Base-by-base conservation (phyloP, 2,888 invertebrate genomes). In the Metacarcinus magister region DNA sequence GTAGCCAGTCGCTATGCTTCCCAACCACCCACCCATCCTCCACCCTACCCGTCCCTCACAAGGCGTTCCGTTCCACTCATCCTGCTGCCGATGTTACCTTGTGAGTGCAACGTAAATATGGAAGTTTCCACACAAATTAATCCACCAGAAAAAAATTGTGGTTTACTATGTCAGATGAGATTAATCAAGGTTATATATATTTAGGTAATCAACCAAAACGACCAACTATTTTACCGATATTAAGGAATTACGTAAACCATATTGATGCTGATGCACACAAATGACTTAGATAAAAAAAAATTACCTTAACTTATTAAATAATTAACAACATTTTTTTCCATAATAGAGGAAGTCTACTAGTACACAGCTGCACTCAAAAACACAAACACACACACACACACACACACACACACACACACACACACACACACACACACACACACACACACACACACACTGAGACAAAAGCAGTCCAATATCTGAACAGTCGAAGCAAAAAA, bases 331-430 rank as follows among this genome's bases (percentile, higher is more conserved):
- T 28, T 75, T 10, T 19, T 75, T 28, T 75, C 28, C 23, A 75
- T 75, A 28, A 75, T 7, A 75, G 28, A 75, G 75, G 75, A 75
- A 75, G 7, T n/a, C n/a, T 75, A 75, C 75, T n/a, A n/a, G 7
- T 67, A 54, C 54, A 8, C 16, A 13, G 54, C 54, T 2, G 54
- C 16, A 16, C 54, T 13, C 16, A 16, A 54, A 54, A 0, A 54
- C 67, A 23, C 67, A 67, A 0, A 19, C 23, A 67, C 67, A 67
- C 67, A 67, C 67, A 67, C 16, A 67, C 67, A 67, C 23, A 67
- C 67, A 67, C 67, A 67, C 67, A 67, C 67, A 67, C 67, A 67
- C 67, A 67, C 67, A 67, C 67, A 67, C 67, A 67, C 67, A 67
- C 67, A 67, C 67, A 67, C 67, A 67, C 67, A 67, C 67, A 67